Conservation (phyloP, 2,888 invertebrate genomes). For the Andrena dorsata region DNA sequence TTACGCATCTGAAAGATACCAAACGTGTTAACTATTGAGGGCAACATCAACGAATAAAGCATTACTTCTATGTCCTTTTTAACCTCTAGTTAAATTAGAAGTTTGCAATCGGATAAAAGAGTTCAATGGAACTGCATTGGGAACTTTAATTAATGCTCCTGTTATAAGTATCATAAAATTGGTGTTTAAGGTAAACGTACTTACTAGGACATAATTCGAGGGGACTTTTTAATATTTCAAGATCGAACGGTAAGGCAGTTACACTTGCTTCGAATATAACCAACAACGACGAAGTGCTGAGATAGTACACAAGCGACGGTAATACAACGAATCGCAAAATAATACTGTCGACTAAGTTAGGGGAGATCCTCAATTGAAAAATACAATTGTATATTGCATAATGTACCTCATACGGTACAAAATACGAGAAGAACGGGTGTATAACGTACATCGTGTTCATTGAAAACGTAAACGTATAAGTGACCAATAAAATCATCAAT, state of each 20-base stretch:
- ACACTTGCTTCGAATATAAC: constrained; percentile 10
- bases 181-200: constrained; percentile 33
- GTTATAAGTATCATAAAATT: constrained; percentile 21
- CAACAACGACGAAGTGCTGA: constrained; percentile 28
- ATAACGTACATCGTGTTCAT: neutral
- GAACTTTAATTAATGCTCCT: constrained; percentile 14
- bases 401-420: neutral
- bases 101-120: neutral
- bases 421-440: constrained; percentile 1
- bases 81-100: neutral
- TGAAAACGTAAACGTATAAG: neutral
- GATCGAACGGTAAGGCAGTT: constrained; percentile 21
- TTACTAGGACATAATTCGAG: constrained; percentile 20
- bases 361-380: constrained; percentile 37
- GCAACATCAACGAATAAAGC: neutral
- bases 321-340: constrained; percentile 67
- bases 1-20: neutral
- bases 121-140: constrained; percentile 6
- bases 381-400: constrained; percentile 44
- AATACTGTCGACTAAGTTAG: constrained; percentile 53
- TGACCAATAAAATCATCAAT: neutral
- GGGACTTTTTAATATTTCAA: constrained; percentile 31
- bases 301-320: constrained; percentile 36
- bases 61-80: neutral
- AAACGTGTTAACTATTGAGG: neutral